phyloP scores from a whole-genome alignment of 2,888 invertebrate genomes.

The Leptopilina syphax region DNA sequence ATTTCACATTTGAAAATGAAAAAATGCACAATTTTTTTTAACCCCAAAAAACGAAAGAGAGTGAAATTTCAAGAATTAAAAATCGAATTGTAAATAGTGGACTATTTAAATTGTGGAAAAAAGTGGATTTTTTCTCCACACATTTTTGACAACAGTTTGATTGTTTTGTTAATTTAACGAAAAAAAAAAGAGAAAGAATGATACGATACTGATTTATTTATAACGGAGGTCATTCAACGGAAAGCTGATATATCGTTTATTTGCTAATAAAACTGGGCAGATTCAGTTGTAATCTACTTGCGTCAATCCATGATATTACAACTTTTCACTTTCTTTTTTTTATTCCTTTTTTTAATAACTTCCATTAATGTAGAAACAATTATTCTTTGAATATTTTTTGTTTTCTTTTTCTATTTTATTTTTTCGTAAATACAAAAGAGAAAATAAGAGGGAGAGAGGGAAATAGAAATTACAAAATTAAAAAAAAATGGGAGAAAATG shows the following conservation, averaged over 20 bases:
- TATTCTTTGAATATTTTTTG: background rate
- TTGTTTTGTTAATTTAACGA: background rate
- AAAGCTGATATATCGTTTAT: conserved; percentile 7
- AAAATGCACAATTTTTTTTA: too few species aligned
- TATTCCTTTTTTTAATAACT: background rate
- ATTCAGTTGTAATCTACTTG: conserved; percentile 9
- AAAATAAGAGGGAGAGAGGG: background rate
- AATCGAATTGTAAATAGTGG: conserved; percentile 23
- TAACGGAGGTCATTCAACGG: conserved; percentile 27
- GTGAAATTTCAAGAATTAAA: background rate
- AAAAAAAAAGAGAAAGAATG: background rate
- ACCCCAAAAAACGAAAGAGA: too few species aligned
- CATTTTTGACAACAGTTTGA: background rate
- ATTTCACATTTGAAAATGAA: background rate
- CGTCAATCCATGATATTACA: conserved; percentile 1
- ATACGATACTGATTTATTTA: background rate
- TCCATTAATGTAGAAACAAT: background rate
- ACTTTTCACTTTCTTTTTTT: background rate
- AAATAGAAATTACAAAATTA: background rate
- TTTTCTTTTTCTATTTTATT: too few species aligned
- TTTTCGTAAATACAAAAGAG: background rate
- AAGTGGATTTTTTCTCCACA: conserved; percentile 8
- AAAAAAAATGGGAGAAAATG: background rate
- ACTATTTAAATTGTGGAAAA: background rate
- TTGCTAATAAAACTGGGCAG: conserved; percentile 15